Evolutionary conservation across 2,113 vertebrate species (phyloP).

Genomic region (Microcebus jonahi): DNA sequence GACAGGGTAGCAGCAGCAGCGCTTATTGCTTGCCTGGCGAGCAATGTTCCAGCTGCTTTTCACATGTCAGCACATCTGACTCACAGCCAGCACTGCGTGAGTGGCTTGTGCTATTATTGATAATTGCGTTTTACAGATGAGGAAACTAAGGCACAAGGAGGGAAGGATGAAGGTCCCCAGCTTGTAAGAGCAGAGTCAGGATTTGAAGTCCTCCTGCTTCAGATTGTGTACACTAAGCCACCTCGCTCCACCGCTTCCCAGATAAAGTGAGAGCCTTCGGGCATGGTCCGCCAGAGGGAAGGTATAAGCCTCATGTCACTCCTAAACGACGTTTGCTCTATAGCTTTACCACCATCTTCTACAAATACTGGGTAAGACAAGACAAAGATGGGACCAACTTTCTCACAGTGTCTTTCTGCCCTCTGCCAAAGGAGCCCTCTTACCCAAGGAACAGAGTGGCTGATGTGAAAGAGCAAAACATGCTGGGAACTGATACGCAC

Average conservation of each 20-base stretch:
- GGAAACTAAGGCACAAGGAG: background rate
- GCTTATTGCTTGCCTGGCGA: background rate
- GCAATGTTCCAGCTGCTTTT: background rate
- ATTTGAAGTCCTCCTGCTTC: background rate
- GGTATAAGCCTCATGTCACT: background rate
- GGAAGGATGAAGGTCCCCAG: background rate
- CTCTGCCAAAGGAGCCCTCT: background rate
- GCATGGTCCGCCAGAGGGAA: background rate
- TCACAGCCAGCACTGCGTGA: no score
- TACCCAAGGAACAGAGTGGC: background rate
- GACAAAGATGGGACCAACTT: background rate
- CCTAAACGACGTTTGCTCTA: background rate
- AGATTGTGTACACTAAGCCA: background rate
- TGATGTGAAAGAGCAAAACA: background rate
- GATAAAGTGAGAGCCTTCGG: background rate
- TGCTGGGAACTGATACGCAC: rapidly evolving
- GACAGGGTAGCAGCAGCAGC: rapidly evolving
- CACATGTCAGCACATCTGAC: no score
- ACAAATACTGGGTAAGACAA: background rate
- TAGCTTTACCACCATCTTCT: no score
- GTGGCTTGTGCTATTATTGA: background rate
- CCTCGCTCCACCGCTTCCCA: background rate
- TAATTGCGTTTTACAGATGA: background rate
- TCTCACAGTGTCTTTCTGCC: background rate
- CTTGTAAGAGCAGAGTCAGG: background rate